Conservation (phyloP, 1,140 invertebrate genomes). For the Plodia interpunctella region DNA sequence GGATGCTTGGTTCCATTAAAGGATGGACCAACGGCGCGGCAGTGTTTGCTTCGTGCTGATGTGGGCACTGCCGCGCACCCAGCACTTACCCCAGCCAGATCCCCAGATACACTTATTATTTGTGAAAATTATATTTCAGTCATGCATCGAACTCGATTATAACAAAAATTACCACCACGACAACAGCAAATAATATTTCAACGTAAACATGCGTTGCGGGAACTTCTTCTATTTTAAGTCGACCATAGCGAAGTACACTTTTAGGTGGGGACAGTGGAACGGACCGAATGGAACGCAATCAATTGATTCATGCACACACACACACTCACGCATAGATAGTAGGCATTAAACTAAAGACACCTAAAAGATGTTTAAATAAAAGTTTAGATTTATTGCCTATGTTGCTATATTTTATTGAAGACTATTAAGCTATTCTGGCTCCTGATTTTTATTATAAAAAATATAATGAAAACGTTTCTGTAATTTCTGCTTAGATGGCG, state of each 20-base stretch:
- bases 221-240: constrained; percentile 46
- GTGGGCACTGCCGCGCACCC: too few species aligned
- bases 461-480: too few species aligned
- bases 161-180: background rate
- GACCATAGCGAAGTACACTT: constrained; percentile 53
- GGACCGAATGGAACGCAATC: background rate
- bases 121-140: too few species aligned
- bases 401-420: too few species aligned
- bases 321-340: background rate
- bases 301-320: background rate
- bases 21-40: too few species aligned
- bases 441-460: too few species aligned
- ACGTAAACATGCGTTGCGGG: constrained; percentile 27
- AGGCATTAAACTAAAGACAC: background rate
- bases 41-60: too few species aligned
- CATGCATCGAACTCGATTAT: background rate
- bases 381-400: background rate
- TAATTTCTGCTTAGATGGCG: too few species aligned
- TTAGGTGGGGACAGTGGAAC: constrained; percentile 22
- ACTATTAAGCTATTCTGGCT: too few species aligned
- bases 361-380: background rate
- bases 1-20: too few species aligned
- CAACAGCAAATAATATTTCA: constrained; percentile 1
- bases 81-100: too few species aligned
- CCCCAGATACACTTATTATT: too few species aligned